phyloP scores from a whole-genome alignment of 1,140 invertebrate genomes.

The Leptinotarsa undecemlineata region DNA sequence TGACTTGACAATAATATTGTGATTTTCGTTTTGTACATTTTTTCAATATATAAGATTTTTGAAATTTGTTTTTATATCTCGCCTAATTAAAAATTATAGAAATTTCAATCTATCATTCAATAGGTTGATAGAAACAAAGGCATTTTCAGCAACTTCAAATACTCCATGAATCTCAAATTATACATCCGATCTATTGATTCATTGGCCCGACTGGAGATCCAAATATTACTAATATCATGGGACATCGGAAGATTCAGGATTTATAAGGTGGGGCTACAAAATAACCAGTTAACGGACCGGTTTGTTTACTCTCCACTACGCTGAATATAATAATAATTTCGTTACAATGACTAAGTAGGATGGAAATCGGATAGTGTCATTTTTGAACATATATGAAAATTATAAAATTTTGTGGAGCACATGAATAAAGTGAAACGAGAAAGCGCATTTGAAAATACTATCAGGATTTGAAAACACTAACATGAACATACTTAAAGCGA shows the following conservation, averaged over 20 bases:
- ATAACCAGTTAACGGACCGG: too few species aligned
- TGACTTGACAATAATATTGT: background rate
- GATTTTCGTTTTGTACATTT: background rate
- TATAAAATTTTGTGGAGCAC: background rate
- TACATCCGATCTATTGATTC: too few species aligned
- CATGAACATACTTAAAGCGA: background rate
- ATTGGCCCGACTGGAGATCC: too few species aligned
- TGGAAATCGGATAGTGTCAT: background rate
- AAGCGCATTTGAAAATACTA: background rate
- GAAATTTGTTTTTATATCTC: background rate
- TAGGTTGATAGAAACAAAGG: too few species aligned
- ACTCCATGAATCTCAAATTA: too few species aligned
- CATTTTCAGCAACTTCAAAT: too few species aligned
- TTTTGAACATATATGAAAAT: background rate
- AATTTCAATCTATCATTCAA: too few species aligned
- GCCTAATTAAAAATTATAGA: too few species aligned
- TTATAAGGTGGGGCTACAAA: too few species aligned
- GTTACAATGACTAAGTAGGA: conserved; percentile 11
- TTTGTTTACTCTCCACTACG: too few species aligned
- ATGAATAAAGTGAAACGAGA: background rate
- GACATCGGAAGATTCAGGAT: too few species aligned
- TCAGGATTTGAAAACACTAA: background rate
- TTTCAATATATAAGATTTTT: background rate
- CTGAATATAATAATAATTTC: background rate
- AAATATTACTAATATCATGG: too few species aligned